Evolutionary conservation across 37 sponge, comb jelly and placozoan genomes (phyloP).

Genomic region (Chondrilla cf. caribensis): DNA sequence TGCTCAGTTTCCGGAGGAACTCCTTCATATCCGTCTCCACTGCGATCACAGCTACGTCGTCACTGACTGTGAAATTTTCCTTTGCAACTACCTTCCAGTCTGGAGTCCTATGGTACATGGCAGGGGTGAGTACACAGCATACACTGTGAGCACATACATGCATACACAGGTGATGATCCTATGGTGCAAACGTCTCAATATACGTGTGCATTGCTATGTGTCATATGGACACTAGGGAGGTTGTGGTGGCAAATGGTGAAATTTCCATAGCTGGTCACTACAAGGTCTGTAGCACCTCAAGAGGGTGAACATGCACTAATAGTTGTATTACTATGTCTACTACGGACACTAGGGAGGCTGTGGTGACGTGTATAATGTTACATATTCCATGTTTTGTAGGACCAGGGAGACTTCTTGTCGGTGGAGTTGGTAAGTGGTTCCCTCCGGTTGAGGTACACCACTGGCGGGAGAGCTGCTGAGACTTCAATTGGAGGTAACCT

Average conservation of each 20-base stretch:
- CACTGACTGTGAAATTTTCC: neutral
- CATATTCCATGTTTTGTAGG: too few species aligned
- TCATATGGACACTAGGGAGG: too few species aligned
- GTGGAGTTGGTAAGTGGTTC: neutral
- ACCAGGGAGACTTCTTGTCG: constrained; percentile 1
- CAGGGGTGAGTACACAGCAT: constrained; percentile 11
- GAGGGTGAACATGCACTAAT: too few species aligned
- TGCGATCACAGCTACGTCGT: neutral
- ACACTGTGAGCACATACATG: neutral
- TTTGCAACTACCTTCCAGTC: constrained; percentile 2
- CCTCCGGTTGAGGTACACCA: neutral
- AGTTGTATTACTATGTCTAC: too few species aligned
- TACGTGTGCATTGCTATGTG: too few species aligned
- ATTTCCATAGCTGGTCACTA: too few species aligned
- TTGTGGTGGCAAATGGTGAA: too few species aligned
- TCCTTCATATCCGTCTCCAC: constrained; percentile 3
- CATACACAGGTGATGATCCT: neutral
- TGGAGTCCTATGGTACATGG: neutral
- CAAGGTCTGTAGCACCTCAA: too few species aligned
- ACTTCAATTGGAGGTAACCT: neutral
- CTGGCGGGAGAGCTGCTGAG: neutral
- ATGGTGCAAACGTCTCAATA: too few species aligned
- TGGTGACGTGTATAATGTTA: too few species aligned
- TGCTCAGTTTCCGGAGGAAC: constrained; percentile 11
- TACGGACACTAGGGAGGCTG: too few species aligned